A percentile compares a stretch with the other conserved stretches of the same genome.
These are phyloP conservation scores for Macroglossus sobrinus DNA, from an alignment of 2,113 vertebrate species.

Conservation along the genomic window DNA sequence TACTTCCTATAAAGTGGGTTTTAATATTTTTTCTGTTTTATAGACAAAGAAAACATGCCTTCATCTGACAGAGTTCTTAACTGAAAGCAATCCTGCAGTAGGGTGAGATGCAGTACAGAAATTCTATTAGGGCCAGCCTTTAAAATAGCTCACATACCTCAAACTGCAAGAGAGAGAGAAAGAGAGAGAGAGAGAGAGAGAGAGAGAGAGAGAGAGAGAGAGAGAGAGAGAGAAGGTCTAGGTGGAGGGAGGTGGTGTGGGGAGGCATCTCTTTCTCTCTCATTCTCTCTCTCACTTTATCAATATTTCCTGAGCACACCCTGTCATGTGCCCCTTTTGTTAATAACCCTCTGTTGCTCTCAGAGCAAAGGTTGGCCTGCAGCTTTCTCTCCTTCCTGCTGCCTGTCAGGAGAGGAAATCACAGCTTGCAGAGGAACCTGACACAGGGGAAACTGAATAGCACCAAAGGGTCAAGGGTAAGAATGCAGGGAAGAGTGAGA, in stretches of 20 bases:
- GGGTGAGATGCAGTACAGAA: not conserved
- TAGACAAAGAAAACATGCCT: not conserved
- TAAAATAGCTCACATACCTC: not conserved
- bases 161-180: not conserved
- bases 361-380: constrained; percentile 86
- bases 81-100: not conserved
- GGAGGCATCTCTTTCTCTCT: constrained; percentile 24
- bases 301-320: constrained; percentile 80
- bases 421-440: constrained; percentile 77
- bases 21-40: constrained; percentile 8
- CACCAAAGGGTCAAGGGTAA: constrained; percentile 82
- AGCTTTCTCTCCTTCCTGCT: constrained; percentile 87
- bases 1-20: not conserved
- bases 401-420: constrained; percentile 85
- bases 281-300: constrained; percentile 78
- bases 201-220: too few species aligned
- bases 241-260: not conserved
- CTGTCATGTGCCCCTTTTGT: constrained; percentile 77
- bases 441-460: constrained; percentile 82
- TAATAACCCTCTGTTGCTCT: constrained; percentile 75
- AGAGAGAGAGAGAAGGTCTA: not conserved
- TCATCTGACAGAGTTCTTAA: not conserved
- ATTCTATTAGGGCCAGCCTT: not conserved
- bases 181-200: not conserved
- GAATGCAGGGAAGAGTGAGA: constrained; percentile 81